Evolutionary conservation across 1,140 invertebrate genomes (phyloP).

Genomic region (Sarcophaga peregrina): DNA sequence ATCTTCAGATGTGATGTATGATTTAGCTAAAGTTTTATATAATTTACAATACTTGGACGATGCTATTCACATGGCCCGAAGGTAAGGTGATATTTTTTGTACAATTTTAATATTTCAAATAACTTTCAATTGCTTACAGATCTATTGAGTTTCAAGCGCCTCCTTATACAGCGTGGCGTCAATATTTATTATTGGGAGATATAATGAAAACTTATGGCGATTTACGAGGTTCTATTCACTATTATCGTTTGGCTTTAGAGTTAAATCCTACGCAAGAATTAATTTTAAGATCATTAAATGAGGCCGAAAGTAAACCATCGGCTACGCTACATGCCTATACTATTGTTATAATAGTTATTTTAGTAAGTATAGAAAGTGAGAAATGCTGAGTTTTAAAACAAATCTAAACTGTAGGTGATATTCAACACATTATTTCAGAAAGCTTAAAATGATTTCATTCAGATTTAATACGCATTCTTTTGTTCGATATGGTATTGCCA

Average conservation of each 20-base stretch:
- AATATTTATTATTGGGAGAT: conserved; percentile 88
- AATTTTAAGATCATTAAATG: conserved; percentile 79
- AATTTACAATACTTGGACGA: conserved; percentile 89
- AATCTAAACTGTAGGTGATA: neutral
- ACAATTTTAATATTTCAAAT: neutral
- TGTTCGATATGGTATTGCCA: too few relatives aligned
- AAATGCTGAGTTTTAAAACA: too few relatives aligned
- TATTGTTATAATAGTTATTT: conserved; percentile 84
- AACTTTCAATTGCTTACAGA: conserved; percentile 35
- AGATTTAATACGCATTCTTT: too few relatives aligned
- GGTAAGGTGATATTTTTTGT: conserved; percentile 65
- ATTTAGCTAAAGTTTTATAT: conserved; percentile 85
- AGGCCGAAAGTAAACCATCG: conserved; percentile 79
- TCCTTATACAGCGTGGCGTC: conserved; percentile 88
- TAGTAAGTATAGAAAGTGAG: too few relatives aligned
- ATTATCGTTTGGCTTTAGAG: conserved; percentile 83
- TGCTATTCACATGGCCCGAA: conserved; percentile 84
- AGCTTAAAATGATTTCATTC: too few relatives aligned
- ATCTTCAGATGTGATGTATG: conserved; percentile 85
- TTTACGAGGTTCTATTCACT: conserved; percentile 82
- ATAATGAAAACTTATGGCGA: conserved; percentile 88
- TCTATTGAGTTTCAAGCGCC: conserved; percentile 79
- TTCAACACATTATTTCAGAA: too few relatives aligned
- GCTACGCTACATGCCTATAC: conserved; percentile 83
- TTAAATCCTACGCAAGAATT: conserved; percentile 85